Conservation (phyloP, 2,888 invertebrate species). For the Syritta pipiens region DNA sequence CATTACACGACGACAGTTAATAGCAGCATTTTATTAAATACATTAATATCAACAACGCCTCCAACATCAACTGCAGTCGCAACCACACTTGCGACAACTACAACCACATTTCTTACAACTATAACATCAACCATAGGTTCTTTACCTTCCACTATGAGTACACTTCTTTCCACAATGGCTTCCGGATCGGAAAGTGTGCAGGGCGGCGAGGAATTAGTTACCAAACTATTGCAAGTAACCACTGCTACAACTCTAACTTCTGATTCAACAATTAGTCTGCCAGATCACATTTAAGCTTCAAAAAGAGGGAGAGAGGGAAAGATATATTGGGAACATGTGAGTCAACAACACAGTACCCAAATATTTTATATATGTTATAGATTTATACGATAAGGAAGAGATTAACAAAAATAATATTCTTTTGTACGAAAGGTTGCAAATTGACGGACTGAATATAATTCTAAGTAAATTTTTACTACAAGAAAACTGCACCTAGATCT, state of each 20-base stretch:
- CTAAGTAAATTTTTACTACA: conserved; percentile 57
- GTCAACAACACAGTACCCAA: conserved; percentile 19
- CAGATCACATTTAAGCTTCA: conserved; percentile 39
- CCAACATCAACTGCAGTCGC: conserved; percentile 70
- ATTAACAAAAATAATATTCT: conserved; percentile 50
- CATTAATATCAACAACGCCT: conserved; percentile 49
- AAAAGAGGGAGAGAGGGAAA: neutral
- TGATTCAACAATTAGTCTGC: conserved; percentile 25
- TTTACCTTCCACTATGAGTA: conserved; percentile 73
- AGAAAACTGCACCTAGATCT: conserved; percentile 27
- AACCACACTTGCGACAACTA: conserved; percentile 73
- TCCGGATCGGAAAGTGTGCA: conserved; percentile 41
- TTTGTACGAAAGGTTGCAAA: conserved; percentile 63
- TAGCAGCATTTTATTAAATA: conserved; percentile 51
- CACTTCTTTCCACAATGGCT: conserved; percentile 73
- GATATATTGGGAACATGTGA: conserved; percentile 7
- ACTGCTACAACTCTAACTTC: conserved; percentile 33
- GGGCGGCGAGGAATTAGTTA: conserved; percentile 49
- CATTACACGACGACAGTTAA: conserved; percentile 70
- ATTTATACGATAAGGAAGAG: conserved; percentile 36
- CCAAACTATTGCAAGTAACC: conserved; percentile 48
- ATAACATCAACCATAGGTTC: conserved; percentile 72
- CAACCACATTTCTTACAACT: conserved; percentile 73
- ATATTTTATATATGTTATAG: conserved; percentile 54
- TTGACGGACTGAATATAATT: conserved; percentile 61